These are phyloP conservation scores for Amblyjoppa fuscipennis DNA, from an alignment of 2,888 invertebrate species.

Conservation along the genomic window DNA sequence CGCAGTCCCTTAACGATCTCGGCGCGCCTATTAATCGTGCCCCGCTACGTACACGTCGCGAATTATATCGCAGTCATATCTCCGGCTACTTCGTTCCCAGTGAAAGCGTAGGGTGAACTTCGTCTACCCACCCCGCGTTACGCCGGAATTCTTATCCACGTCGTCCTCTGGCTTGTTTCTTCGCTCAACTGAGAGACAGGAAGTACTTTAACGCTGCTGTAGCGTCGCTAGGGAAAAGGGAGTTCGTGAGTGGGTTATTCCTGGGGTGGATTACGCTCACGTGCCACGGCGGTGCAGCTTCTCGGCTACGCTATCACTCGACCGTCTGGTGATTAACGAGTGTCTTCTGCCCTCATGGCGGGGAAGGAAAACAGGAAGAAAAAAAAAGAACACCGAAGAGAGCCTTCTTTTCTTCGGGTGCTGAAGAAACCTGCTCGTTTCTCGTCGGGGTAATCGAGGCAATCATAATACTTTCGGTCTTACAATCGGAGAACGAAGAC, in stretches of 20 bases:
- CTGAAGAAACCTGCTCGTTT: background rate
- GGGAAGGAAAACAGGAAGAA: slow-evolving; percentile 13
- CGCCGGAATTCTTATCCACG: background rate
- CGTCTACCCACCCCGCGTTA: background rate
- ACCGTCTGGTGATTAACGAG: slow-evolving; percentile 57
- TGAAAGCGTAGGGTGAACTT: slow-evolving; percentile 30
- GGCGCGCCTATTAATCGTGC: slow-evolving; percentile 58
- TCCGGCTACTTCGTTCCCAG: slow-evolving; percentile 24
- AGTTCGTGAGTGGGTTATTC: slow-evolving; percentile 61
- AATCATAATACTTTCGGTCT: background rate
- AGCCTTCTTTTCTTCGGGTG: background rate
- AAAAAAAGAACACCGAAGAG: background rate
- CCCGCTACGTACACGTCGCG: slow-evolving; percentile 36
- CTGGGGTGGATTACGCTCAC: slow-evolving; percentile 58
- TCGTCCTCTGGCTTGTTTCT: slow-evolving; percentile 4
- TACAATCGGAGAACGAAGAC: background rate
- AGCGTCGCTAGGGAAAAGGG: background rate
- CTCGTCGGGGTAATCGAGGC: background rate
- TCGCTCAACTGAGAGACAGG: slow-evolving; percentile 4
- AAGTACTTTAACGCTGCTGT: slow-evolving; percentile 31
- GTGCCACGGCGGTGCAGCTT: slow-evolving; percentile 40
- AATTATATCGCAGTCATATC: slow-evolving; percentile 58
- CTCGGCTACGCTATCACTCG: slow-evolving; percentile 40
- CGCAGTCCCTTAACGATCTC: slow-evolving; percentile 52
- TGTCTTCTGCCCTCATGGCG: slow-evolving; percentile 26